Conservation (phyloP, 2,888 invertebrate genomes). For the Ochropacha duplaris region DNA sequence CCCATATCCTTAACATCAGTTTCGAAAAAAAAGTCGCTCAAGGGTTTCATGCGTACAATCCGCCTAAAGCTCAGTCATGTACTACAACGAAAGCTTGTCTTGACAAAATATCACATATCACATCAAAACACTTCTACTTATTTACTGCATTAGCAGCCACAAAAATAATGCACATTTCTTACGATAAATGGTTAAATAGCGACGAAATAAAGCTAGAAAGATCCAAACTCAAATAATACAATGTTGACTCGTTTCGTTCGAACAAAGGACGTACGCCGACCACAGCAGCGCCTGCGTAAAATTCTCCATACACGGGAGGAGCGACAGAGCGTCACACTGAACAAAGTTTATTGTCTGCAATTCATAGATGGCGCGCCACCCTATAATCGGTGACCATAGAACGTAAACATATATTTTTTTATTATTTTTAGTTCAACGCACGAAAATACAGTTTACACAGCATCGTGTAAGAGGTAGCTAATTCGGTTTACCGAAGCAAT, state of each 20-base stretch:
- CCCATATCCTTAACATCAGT: constrained; percentile 91
- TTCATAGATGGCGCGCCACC: constrained; percentile 70
- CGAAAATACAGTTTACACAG: too few relatives aligned
- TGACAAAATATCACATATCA: constrained; percentile 51
- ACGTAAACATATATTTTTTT: constrained; percentile 19
- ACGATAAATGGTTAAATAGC: constrained; percentile 50
- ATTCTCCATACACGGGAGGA: constrained; percentile 58
- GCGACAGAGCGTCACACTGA: constrained; percentile 63
- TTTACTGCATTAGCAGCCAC: constrained; percentile 41
- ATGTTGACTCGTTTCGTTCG: constrained; percentile 83
- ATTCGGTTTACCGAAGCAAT: too few relatives aligned
- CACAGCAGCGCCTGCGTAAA: constrained; percentile 81
- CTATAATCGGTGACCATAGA: constrained; percentile 28
- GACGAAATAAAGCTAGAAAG: constrained; percentile 60
- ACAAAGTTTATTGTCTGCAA: constrained; percentile 37
- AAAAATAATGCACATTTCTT: constrained; percentile 58
- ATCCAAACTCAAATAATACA: constrained; percentile 70
- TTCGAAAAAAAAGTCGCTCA: constrained; percentile 86
- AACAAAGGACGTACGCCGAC: constrained; percentile 82
- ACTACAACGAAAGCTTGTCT: constrained; percentile 62
- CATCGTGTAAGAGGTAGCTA: too few relatives aligned
- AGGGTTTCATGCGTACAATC: constrained; percentile 85
- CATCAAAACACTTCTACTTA: constrained; percentile 46
- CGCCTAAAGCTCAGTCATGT: constrained; percentile 59
- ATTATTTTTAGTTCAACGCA: too few relatives aligned